A percentile compares a stretch with the other conserved stretches of the same genome.
phyloP scores from a whole-genome alignment of 1,140 invertebrate genomes.

The Megalonaias nervosa region DNA sequence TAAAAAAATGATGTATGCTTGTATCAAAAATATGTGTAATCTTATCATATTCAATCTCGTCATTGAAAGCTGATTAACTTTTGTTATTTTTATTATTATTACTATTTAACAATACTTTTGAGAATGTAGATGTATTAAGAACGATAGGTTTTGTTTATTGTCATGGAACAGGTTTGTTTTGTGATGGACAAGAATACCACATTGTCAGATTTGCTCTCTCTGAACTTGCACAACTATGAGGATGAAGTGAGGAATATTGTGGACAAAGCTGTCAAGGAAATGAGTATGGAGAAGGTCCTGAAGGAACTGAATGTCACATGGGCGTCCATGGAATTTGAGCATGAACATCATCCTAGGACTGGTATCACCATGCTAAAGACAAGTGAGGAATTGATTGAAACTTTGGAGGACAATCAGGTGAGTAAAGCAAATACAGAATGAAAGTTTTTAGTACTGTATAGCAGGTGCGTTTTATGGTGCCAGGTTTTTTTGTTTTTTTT shows the following conservation, averaged over 20 bases:
- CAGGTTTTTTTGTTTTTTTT: no score
- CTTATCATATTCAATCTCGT: no score
- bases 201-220: conserved; percentile 88
- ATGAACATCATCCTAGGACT: conserved; percentile 89
- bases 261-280: conserved; percentile 97
- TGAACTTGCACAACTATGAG: conserved; percentile 95
- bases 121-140: no score
- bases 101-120: no score
- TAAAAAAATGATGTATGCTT: no score
- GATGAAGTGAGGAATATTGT: conserved; percentile 98
- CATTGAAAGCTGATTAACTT: no score
- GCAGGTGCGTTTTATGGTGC: not conserved
- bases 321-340: conserved; percentile 94
- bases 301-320: conserved; percentile 91
- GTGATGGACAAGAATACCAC: conserved; percentile 95
- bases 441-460: not conserved
- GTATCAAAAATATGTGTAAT: no score
- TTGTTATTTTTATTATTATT: no score
- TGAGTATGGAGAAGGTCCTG: conserved; percentile 97
- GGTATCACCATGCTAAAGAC: conserved; percentile 86
- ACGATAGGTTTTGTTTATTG: no score
- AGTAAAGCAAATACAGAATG: not conserved
- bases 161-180: conserved; percentile 82
- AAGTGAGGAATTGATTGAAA: conserved; percentile 96
- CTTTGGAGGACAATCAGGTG: conserved; percentile 97